phyloP scores from a whole-genome alignment of 2,797 vertebrate genomes.

The Allobates femoralis region DNA sequence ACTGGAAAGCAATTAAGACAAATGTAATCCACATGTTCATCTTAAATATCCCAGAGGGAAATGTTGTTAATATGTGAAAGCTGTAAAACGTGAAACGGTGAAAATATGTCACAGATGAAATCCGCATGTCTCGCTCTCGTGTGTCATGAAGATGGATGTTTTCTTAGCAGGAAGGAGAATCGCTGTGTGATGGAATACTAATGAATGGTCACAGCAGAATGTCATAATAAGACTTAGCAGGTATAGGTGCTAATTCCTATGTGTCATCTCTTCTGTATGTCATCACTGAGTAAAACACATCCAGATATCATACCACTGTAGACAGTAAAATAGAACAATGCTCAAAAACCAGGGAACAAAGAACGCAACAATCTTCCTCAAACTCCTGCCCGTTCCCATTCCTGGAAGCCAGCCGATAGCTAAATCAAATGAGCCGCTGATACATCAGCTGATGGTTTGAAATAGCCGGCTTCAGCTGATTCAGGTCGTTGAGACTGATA shows the following conservation, averaged over 20 bases:
- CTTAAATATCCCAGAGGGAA: conserved; percentile 44
- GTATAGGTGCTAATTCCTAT: conserved; percentile 7
- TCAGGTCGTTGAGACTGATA: too few species aligned
- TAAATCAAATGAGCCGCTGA: too few species aligned
- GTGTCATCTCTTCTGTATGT: not conserved
- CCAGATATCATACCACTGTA: not conserved
- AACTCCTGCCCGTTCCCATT: too few species aligned
- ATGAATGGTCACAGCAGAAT: not conserved
- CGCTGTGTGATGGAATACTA: conserved; percentile 1
- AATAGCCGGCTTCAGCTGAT: too few species aligned
- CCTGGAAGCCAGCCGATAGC: too few species aligned
- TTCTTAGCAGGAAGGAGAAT: conserved; percentile 15
- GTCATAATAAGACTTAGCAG: not conserved
- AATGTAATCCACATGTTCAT: conserved; percentile 47
- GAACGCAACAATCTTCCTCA: too few species aligned
- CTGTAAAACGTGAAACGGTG: conserved; percentile 50
- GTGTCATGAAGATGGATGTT: not conserved
- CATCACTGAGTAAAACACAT: not conserved
- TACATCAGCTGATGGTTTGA: too few species aligned
- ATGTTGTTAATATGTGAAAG: conserved; percentile 52
- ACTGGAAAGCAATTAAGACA: conserved; percentile 54
- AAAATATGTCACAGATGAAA: conserved; percentile 52
- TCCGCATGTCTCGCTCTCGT: conserved; percentile 25
- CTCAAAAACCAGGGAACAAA: not conserved
- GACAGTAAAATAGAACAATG: not conserved